Evolutionary conservation across 2,113 vertebrate genomes (phyloP), one percentile per base, ranked within the genome.

Genomic region (Misgurnus mizolepis): DNA sequence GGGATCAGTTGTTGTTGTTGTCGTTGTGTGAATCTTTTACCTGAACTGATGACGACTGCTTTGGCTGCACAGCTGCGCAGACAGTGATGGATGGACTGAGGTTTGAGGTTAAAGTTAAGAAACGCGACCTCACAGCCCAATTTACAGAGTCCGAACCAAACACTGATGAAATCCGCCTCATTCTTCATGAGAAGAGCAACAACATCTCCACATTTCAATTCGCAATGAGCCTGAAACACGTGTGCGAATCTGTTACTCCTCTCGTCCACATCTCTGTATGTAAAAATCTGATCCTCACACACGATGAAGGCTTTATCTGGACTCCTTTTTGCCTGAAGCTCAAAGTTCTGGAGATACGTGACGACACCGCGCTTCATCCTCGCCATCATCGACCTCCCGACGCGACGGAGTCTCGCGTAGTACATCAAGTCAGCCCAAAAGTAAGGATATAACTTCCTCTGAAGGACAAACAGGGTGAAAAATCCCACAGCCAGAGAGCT

Each of bases 101-200:
- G 76, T 56, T 93, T 94, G 15, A 94, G 3, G 88, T 94, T 96
- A 86, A 87, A 90, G 90, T 96, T 98, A 68, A 98, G 93, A 81
- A 98, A 97, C 0, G 95, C 95, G 73, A 95, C 94, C 45, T 93
- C 86, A 0, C 95, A 97, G 86, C 95, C 95, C 84, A 98, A 55
- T 61, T 97, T 96, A 34, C 92, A 90, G 66, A 97, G 87, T 0
- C 95, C 96, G 0, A 98, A 91, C 97, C 96, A 98, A 18, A 90
- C 91, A 0, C 95, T 93, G 1, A 98, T 67, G 45, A 98, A 98
- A 79, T 98, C 95, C 0, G 97, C 93, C 56, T 97, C 95, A 0
- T 98, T 98, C 88, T 85, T 90, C 95, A 98, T 96, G 72, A 96
- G 85, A 84, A 97, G 79, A 5, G 97, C 96, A 5, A 94, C 96